Percentiles rank a stretch among this genome's conserved stretches.
Evolutionary conservation across 2,797 vertebrate species (phyloP).

Genomic region (Rhincodon typus): DNA sequence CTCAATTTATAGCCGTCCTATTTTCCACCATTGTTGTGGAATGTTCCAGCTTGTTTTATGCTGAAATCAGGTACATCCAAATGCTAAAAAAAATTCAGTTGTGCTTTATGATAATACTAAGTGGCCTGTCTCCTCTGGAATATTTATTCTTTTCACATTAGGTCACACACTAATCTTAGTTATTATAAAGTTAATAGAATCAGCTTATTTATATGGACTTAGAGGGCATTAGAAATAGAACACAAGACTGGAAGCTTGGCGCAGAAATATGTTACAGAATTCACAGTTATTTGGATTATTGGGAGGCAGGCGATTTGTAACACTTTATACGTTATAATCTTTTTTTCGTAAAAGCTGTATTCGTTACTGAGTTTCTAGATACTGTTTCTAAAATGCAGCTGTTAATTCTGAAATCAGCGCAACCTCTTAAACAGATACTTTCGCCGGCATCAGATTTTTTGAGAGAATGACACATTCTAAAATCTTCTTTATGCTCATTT

Average conservation of each 20-base stretch:
- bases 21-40: neutral
- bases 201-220: neutral
- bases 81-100: neutral
- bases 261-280: neutral
- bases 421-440: neutral
- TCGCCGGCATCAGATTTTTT: neutral
- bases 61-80: neutral
- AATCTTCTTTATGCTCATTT: neutral
- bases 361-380: neutral
- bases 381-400: neutral
- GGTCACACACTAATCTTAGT: neutral
- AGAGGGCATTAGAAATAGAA: neutral
- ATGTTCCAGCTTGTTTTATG: neutral
- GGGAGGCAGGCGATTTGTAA: neutral
- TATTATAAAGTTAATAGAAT: neutral
- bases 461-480: neutral
- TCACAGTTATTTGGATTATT: constrained; percentile 13
- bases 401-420: neutral
- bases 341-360: neutral
- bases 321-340: constrained; percentile 1
- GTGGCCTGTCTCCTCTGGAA: neutral
- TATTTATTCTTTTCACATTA: neutral
- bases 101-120: neutral
- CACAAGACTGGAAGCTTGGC: neutral
- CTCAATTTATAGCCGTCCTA: neutral